Conservation (phyloP, 1,140 invertebrate genomes). For the Periplaneta americana region DNA sequence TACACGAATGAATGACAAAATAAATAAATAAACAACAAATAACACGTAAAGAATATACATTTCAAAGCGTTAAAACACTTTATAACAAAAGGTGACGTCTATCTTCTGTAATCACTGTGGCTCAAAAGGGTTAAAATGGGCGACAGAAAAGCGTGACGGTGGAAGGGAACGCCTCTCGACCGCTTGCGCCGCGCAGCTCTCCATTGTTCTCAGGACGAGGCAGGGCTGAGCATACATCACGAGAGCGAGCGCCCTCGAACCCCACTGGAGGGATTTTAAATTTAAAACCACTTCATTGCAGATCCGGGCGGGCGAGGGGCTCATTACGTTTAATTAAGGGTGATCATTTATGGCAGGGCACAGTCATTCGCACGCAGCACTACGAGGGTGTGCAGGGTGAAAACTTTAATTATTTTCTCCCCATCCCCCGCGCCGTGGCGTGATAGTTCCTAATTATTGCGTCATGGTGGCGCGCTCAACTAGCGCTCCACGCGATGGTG, state of each 20-base stretch:
- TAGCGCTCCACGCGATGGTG: too few species aligned
- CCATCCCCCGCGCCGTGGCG: too few species aligned
- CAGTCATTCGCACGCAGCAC: background rate
- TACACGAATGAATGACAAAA: too few species aligned
- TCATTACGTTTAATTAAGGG: background rate
- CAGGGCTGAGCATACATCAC: background rate
- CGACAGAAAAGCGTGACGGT: background rate
- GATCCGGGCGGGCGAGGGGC: background rate
- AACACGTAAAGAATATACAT: too few species aligned
- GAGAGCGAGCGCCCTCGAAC: background rate
- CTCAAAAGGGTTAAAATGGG: too few species aligned
- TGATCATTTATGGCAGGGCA: background rate
- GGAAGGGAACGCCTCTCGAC: background rate
- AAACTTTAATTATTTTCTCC: background rate
- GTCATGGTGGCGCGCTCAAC: too few species aligned
- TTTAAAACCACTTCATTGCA: background rate
- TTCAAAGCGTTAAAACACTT: too few species aligned
- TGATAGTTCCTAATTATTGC: too few species aligned
- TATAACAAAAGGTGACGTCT: too few species aligned
- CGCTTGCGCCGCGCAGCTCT: background rate
- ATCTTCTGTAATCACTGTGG: too few species aligned
- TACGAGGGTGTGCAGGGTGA: background rate
- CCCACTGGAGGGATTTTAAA: background rate
- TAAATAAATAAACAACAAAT: too few species aligned
- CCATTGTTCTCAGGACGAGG: too few species aligned